Evolutionary conservation across 2,888 invertebrate species (phyloP).

Genomic region (Operophtera brumata): DNA sequence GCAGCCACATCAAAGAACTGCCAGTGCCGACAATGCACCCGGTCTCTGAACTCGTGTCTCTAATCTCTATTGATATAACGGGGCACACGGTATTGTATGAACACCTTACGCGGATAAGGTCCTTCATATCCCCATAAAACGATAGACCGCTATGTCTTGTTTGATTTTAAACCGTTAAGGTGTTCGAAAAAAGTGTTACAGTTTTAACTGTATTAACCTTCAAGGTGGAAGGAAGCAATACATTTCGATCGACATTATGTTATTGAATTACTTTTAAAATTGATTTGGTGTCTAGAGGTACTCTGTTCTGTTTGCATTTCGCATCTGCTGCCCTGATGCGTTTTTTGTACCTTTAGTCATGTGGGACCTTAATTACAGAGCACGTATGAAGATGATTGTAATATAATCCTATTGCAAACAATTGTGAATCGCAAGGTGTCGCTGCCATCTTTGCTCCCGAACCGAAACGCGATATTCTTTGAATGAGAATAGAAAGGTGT

Average conservation of each 20-base stretch:
- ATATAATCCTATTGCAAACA: conserved; percentile 75
- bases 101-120: conserved; percentile 62
- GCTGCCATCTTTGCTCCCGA: conserved; percentile 41
- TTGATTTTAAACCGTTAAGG: conserved; percentile 67
- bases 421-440: conserved; percentile 67
- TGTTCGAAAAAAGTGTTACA: conserved; percentile 72
- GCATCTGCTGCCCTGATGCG: conserved; percentile 66
- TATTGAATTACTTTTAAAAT: conserved; percentile 79
- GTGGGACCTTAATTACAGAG: conserved; percentile 77
- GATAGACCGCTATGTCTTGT: conserved; percentile 66
- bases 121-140: conserved; percentile 68
- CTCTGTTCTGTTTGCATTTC: conserved; percentile 64
- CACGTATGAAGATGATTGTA: conserved; percentile 75
- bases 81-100: conserved; percentile 58
- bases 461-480: conserved; percentile 52
- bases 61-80: conserved; percentile 79
- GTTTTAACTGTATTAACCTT: conserved; percentile 75
- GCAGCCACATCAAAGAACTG: conserved; percentile 70
- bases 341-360: conserved; percentile 65
- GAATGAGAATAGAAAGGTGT: conserved; percentile 50
- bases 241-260: conserved; percentile 77
- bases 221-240: conserved; percentile 80
- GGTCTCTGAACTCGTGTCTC: conserved; percentile 71
- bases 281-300: conserved; percentile 60
- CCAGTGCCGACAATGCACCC: conserved; percentile 63